Evolutionary conservation across 1,140 invertebrate genomes (phyloP), one percentile per base, ranked within the genome.

Genomic region (Anadara kagoshimensis): DNA sequence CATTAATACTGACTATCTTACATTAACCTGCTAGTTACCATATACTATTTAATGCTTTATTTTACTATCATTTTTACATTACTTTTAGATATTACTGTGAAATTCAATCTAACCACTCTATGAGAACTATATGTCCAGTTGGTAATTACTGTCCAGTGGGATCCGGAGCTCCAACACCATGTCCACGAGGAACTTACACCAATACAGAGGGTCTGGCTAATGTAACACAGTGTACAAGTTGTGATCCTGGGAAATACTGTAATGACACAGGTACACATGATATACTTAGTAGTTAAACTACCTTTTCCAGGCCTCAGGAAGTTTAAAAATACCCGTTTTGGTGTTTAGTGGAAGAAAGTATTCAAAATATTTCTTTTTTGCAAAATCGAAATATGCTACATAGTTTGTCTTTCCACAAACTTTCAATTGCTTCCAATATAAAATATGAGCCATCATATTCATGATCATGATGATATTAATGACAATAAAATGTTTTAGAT

Each of bases 211-310:
- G 83, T 7, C 76, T 85, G 45, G 64, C 51, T 7, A 85, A 81
- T 67, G 68, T 69, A 3, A 75, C 76, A 1, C 76, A 85, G 53
- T 87, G 86, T 74, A 75, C 75, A 51, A 63, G 36, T 12, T 87
- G 86, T 82, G 82, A 85, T 70, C 73, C 78, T 45, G 86, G 86
- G 26, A 84, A 79, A 78, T 86, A 82, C 81, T 87, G 86, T 59
- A 86, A 83, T 10, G 61, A 57, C n/a, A 54, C 69, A 86, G 81
- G 80, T 61, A 82, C 2, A 36, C 7, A 83, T 69, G 84, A 83
- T 85, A 73, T 12, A n/a, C n/a, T n/a, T n/a, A n/a, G n/a, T n/a
- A 43, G 43, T 44, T 58, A 11, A 54, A 26, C 5, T 54, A 18
- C 26, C 26, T 22, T 43, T 24, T 69, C n/a, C 29, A 36, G 29